Conservation (phyloP, 2,888 invertebrate species). For the Macrophya annulata region DNA sequence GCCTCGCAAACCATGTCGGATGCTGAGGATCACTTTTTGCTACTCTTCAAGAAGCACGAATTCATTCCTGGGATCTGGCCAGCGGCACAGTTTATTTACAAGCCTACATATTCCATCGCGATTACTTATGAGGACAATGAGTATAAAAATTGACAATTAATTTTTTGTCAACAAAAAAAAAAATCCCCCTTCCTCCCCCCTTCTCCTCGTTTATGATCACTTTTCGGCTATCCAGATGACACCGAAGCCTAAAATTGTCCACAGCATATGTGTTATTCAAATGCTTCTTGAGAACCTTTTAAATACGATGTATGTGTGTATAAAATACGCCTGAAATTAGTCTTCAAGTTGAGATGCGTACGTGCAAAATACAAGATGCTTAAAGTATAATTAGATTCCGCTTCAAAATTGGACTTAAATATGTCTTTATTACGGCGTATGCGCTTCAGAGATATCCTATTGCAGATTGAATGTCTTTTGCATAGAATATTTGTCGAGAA, state of each 20-base stretch:
- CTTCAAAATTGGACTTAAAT: not conserved
- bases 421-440: not conserved
- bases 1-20: slow-evolving; percentile 42
- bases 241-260: not conserved
- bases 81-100: slow-evolving; percentile 23
- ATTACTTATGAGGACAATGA: not conserved
- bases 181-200: not conserved
- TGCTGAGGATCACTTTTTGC: slow-evolving; percentile 37
- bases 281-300: too few species aligned
- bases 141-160: not conserved
- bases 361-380: too few species aligned
- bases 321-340: too few species aligned
- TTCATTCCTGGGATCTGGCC: slow-evolving; percentile 38
- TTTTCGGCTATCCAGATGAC: not conserved
- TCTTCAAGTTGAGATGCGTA: too few species aligned
- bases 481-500: too few species aligned
- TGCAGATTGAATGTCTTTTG: too few species aligned
- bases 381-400: too few species aligned
- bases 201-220: not conserved
- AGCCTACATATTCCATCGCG: slow-evolving; percentile 15
- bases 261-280: not conserved
- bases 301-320: too few species aligned
- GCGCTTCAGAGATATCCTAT: too few species aligned
- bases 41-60: slow-evolving; percentile 29
- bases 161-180: not conserved